Evolutionary conservation across 2,113 vertebrate genomes (phyloP), one percentile per base, ranked within the genome.

Genomic region (Columbina picui): DNA sequence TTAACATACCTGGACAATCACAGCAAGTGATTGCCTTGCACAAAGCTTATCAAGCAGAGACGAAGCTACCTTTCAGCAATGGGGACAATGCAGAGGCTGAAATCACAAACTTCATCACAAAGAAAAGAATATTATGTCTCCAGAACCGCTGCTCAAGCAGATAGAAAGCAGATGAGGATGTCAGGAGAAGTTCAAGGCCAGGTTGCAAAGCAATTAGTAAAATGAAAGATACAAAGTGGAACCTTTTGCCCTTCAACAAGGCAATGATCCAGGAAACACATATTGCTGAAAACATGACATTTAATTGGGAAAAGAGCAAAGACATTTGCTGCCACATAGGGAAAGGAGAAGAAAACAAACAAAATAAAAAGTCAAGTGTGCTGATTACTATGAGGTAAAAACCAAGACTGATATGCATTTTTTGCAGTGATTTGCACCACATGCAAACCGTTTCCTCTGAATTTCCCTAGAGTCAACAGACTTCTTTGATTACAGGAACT

Each of bases 191-290:
- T 88, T 87, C 89, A 94, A 90, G 60, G 68, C 38, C 25, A 88
- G 29, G 56, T 4, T 95, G 84, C 92, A 95, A 83, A 96, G 81
- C 60, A 96, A 95, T 77, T 79, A 84, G n/a, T 79, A 68, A 90
- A 47, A 94, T 73, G n/a, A 92, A 93, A 82, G 41, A 56, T 60
- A 76, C 3, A 1, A 79, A 85, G 30, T 88, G 20, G 17, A 84
- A 82, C 64, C 38, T 91, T 90, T 29, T 89, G 61, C 38, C 77
- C 49, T 80, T 90, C 81, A 80, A 57, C 74, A n/a, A 84, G 38
- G 75, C 34, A 95, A 91, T 50, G 50, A 87, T 88, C 47, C 69
- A 30, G n/a, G 63, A 74, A 75, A 67, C 56, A 38, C 39, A 88
- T 25, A 67, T 1, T 84, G 36, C 70, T 85, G 27, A 55, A 97